Evolutionary conservation across 2,797 vertebrate genomes (phyloP), one percentile per base, ranked within the genome.

Genomic region (Protonibea diacanthus): DNA sequence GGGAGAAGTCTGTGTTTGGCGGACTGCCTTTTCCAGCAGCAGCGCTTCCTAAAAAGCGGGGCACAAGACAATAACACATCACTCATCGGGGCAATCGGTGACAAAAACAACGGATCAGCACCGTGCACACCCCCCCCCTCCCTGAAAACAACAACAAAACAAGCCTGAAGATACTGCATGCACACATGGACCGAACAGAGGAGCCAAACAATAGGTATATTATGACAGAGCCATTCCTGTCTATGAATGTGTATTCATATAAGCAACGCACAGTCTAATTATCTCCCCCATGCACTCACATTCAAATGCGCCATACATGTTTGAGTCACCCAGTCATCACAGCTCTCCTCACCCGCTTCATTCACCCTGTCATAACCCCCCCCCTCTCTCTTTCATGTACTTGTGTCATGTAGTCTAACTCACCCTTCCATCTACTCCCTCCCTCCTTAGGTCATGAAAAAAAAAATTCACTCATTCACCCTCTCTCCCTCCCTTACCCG

Each of bases 1-100:
- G 75, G 13, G 33, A 23, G 67, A 33, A 40, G 78, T 65, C 62
- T 25, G 53, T 33, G 73, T 63, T 51, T 38, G 81, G 81, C 78
- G 80, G 86, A 38, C 86, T 86, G 85, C 84, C 33, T 14, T 52
- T 75, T 44, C 82, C 48, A 72, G 72, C 74, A 86, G 81, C 88
- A 72, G 79, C 71, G 87, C 72, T 76, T 71, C 77, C 71, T 48
- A 65, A 27, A 27, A 76, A 76, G 33, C 61, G 23, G 64, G 77
- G 49, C 78, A 74, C 77, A 29, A 75, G 48, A 83, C 77, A 81
- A 76, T 21, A 74, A 78, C 60, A 40, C 75, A 51, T 63, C 67
- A 40, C 23, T 59, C 33, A 38, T 38, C 48, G 6, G 63, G 45
- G 62, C 45, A 23, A 59, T 23, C 71, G 64, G 49, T 77, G 73